Conservation (phyloP, 2,113 vertebrate species). For the Balaenoptera acutorostrata region DNA sequence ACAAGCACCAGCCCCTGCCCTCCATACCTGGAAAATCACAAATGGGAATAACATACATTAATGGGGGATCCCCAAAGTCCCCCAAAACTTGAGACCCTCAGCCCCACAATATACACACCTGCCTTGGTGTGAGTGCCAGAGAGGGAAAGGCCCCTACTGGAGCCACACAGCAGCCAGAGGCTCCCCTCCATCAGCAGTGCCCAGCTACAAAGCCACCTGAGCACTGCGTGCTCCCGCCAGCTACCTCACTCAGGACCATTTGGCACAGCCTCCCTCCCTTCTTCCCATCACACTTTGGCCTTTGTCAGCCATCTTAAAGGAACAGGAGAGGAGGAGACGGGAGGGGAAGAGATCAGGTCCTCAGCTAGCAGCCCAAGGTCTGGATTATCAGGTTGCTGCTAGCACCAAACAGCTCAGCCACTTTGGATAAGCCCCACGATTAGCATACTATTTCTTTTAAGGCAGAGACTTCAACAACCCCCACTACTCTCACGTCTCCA, state of each 20-base stretch:
- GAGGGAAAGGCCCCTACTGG: background rate
- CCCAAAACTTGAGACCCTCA: background rate
- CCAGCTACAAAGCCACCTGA: background rate
- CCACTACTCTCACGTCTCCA: background rate
- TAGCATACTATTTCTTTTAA: too few species aligned
- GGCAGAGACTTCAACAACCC: background rate
- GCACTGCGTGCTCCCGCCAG: background rate
- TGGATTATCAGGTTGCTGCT: background rate
- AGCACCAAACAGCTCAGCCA: background rate
- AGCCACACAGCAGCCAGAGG: background rate
- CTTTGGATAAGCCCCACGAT: background rate
- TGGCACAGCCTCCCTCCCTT: background rate
- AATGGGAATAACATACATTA: background rate
- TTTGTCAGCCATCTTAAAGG: background rate
- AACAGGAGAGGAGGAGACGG: background rate
- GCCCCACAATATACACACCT: background rate
- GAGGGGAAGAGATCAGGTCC: background rate
- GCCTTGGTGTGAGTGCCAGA: background rate
- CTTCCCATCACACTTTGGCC: background rate
- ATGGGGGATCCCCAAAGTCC: background rate
- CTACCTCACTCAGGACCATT: background rate
- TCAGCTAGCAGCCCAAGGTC: background rate
- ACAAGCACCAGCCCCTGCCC: background rate
- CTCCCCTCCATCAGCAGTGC: background rate
- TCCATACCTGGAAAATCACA: background rate